Evolutionary conservation across 2,113 vertebrate genomes (phyloP).

Genomic region (Sphyrna mokarran): DNA sequence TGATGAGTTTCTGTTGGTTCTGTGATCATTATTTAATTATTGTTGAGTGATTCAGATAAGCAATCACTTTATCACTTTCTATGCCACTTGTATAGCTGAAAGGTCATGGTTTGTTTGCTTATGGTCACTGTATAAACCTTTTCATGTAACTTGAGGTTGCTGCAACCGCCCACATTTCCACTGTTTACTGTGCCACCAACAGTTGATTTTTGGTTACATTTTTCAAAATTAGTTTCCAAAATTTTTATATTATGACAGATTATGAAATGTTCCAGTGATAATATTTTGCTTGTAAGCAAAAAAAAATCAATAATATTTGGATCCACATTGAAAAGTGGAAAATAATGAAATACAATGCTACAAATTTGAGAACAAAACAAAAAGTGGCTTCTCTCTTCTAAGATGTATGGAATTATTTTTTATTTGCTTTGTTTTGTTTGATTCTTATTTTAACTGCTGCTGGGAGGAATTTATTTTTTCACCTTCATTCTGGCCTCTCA

Average conservation of each 20-base stretch:
- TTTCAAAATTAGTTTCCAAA: neutral
- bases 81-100: neutral
- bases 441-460: neutral
- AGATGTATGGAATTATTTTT: neutral
- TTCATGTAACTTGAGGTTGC: neutral
- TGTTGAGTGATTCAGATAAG: slow-evolving; percentile 1
- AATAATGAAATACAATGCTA: neutral
- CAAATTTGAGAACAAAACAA: neutral
- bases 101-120: neutral
- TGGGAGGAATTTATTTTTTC: neutral
- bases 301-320: neutral
- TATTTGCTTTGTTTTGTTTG: neutral
- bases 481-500: neutral
- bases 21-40: neutral
- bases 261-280: neutral
- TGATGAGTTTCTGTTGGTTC: neutral
- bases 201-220: neutral
- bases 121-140: neutral
- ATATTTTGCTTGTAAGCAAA: neutral
- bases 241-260: neutral
- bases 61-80: neutral
- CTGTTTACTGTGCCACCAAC: neutral
- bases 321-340: neutral
- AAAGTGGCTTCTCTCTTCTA: neutral
- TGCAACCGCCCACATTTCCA: neutral